Evolutionary conservation across 2,113 vertebrate species (phyloP).

Genomic region (Stercorarius parasiticus): DNA sequence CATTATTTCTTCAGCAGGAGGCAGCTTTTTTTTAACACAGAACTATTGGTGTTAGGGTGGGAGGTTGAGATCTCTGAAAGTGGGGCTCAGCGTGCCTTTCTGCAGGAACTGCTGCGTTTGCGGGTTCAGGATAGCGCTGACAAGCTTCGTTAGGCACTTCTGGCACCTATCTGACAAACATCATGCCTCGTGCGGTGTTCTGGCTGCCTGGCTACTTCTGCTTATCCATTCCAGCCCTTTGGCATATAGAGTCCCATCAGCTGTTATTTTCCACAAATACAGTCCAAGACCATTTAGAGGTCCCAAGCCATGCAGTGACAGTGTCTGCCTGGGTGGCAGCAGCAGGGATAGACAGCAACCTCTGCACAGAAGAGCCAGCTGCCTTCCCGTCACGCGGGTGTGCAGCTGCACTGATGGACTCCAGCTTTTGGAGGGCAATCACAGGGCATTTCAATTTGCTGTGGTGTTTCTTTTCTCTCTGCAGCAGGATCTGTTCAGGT

Average conservation of each 20-base stretch:
- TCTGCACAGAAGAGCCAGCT: background rate
- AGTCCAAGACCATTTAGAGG: background rate
- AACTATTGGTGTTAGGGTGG: background rate
- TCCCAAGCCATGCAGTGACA: no score
- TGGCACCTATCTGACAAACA: background rate
- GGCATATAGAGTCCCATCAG: background rate
- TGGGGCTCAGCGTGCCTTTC: background rate
- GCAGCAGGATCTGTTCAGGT: background rate
- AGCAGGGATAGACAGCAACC: background rate
- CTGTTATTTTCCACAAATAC: background rate
- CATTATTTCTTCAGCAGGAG: background rate
- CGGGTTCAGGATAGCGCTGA: background rate
- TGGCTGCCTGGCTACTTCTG: background rate
- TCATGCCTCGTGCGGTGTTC: rapidly evolving
- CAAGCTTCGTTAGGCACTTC: background rate
- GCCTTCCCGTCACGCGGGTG: background rate
- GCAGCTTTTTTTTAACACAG: background rate
- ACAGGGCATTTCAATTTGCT: background rate
- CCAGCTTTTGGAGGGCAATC: background rate
- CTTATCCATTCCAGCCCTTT: background rate
- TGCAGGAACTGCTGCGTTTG: background rate
- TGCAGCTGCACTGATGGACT: background rate
- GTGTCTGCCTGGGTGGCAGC: background rate
- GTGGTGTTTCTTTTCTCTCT: background rate
- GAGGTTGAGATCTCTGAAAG: background rate